Conservation (phyloP, 2,797 vertebrate genomes). For the Enteromius trimaculatus region DNA sequence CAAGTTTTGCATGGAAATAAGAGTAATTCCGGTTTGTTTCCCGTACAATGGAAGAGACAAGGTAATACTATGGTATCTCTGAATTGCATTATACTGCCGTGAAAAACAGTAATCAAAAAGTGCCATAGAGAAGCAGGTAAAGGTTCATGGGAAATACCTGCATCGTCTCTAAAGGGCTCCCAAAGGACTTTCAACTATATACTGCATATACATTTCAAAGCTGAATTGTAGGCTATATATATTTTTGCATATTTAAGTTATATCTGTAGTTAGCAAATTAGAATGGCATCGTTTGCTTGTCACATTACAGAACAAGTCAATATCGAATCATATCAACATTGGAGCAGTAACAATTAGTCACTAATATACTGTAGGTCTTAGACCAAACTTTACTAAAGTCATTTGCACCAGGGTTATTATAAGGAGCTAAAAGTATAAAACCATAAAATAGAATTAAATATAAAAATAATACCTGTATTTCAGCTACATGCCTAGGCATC, state of each 20-base stretch:
- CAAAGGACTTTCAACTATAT: background rate
- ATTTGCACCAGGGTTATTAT: too few relatives aligned
- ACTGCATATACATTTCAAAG: background rate
- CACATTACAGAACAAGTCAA: background rate
- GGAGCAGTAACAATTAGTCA: too few relatives aligned
- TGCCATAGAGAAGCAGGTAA: background rate
- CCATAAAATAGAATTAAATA: background rate
- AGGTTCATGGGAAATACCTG: background rate
- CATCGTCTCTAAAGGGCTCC: background rate
- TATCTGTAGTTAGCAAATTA: background rate
- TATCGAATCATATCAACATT: background rate
- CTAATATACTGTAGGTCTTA: too few relatives aligned
- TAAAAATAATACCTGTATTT: background rate
- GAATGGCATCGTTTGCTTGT: background rate
- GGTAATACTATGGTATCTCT: background rate
- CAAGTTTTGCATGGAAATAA: slow-evolving; percentile 3
- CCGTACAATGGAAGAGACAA: background rate
- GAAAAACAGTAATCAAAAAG: slow-evolving; percentile 13
- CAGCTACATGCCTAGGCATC: background rate
- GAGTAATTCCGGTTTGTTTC: background rate
- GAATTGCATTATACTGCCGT: background rate
- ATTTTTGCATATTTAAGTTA: background rate
- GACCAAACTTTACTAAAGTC: too few relatives aligned
- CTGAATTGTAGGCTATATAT: too few relatives aligned
- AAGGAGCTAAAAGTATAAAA: background rate